phyloP scores from a whole-genome alignment of 1,140 invertebrate species.

The Nymphalis io region DNA sequence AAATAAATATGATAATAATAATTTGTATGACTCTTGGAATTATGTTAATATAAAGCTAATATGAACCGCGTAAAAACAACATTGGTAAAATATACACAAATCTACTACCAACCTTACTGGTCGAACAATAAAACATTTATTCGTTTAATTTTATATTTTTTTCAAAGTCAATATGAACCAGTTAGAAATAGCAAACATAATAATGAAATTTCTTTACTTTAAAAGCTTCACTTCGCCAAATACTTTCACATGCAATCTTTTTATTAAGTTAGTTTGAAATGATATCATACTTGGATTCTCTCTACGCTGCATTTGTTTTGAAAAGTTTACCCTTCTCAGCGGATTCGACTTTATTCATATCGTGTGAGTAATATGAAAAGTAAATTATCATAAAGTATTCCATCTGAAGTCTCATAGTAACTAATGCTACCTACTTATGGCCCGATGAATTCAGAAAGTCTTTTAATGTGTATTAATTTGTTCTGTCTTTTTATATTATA shows the following conservation, averaged over 20 bases:
- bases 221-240: conserved; percentile 26
- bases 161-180: conserved; percentile 10
- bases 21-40: no score
- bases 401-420: background rate
- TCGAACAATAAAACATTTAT: no score
- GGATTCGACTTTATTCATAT: conserved; percentile 27
- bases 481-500: background rate
- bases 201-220: conserved; percentile 29
- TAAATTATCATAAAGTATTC: conserved; percentile 19
- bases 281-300: conserved; percentile 27
- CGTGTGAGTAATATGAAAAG: conserved; percentile 14
- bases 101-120: no score
- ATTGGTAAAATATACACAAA: background rate
- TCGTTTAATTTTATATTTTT: background rate
- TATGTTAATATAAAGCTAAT: no score
- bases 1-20: no score
- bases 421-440: background rate
- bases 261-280: conserved; percentile 36
- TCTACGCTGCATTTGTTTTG: conserved; percentile 26
- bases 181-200: conserved; percentile 28
- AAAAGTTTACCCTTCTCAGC: conserved; percentile 32
- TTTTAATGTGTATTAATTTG: background rate
- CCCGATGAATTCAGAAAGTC: background rate
- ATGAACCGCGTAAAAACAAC: background rate
- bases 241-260: conserved; percentile 30